Base-by-base conservation (phyloP, 1,140 invertebrate genomes). In the Ridgeia piscesae region DNA sequence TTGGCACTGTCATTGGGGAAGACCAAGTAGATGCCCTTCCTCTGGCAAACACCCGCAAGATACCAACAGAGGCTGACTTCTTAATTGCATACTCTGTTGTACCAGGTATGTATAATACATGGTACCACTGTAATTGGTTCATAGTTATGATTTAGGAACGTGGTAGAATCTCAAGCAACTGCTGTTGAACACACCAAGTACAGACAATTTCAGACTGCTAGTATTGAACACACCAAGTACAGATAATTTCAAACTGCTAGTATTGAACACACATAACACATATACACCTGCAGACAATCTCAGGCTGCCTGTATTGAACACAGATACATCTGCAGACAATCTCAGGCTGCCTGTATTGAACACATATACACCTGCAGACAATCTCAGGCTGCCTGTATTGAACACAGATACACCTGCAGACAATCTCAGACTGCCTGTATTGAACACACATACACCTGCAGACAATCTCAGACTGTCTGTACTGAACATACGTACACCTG, bases 71-170 rank as follows among this genome's bases (percentile, higher is more conserved):
- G 96, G 98, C 99, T 34, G 99, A 99, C 95, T 98, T 99, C 96
- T 96, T 99, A 27, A 98, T 99, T 94, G 98, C 98, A 31, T 99
- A 98, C 95, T 99, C 98, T 17, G 99, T 98, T 35, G 97, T 99
- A 92, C 98, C 98, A 95, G 98, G 98, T 93, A 98, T 97, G 89
- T 33, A 90, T 33, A 27, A 90, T 90, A 34, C 89, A 90, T 77
- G 6, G 27, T 31, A 31, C 17, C 17, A 21, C 27, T 77, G 58
- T 17, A 9, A 77, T 31, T 77, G 58, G 11, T 77, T 77, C 58
- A 77, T 31, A 77, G 48, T 50, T 50, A 50, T n/a, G n/a, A 50
- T 50, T 50, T 11, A 50, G 21, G 8, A 8, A 50, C 48, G 8
- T 50, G 48, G 48, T 50, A 50, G 8, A 50, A 50, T 50, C 48